Evolutionary conservation across 2,797 vertebrate species (phyloP).

Genomic region (Passerculus sandwichensis): DNA sequence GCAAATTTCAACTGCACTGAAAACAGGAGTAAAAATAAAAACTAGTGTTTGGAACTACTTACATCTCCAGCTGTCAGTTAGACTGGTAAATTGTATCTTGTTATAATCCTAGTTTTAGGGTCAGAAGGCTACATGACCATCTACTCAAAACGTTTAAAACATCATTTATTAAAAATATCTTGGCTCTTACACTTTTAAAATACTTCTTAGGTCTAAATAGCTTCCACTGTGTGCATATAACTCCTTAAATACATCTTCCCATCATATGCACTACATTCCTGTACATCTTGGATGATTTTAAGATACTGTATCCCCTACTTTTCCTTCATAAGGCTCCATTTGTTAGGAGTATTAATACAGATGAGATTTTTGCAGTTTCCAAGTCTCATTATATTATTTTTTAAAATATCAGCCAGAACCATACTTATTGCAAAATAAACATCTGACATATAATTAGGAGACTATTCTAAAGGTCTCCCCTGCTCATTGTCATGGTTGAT

Average conservation of each 20-base stretch:
- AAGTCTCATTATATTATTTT: background rate
- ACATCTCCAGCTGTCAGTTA: background rate
- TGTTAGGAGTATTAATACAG: background rate
- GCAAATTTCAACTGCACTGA: background rate
- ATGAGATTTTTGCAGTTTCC: background rate
- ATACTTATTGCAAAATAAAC: background rate
- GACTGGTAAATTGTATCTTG: background rate
- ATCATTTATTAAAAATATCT: background rate
- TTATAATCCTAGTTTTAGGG: background rate
- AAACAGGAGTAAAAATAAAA: background rate
- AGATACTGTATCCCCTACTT: background rate
- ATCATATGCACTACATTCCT: background rate
- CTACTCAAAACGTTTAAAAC: background rate
- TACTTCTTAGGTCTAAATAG: background rate
- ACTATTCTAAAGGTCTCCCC: background rate
- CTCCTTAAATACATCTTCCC: background rate
- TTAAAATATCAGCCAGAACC: background rate
- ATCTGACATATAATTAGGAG: background rate
- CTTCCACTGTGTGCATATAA: background rate
- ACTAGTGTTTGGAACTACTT: background rate
- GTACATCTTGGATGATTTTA: background rate
- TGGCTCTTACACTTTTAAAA: background rate
- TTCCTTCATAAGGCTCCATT: background rate
- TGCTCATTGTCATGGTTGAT: background rate
- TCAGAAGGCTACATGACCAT: background rate